Evolutionary conservation across 2,888 invertebrate species (phyloP), one percentile per base, ranked within the genome.

Genomic region (Incurvaria masculella): DNA sequence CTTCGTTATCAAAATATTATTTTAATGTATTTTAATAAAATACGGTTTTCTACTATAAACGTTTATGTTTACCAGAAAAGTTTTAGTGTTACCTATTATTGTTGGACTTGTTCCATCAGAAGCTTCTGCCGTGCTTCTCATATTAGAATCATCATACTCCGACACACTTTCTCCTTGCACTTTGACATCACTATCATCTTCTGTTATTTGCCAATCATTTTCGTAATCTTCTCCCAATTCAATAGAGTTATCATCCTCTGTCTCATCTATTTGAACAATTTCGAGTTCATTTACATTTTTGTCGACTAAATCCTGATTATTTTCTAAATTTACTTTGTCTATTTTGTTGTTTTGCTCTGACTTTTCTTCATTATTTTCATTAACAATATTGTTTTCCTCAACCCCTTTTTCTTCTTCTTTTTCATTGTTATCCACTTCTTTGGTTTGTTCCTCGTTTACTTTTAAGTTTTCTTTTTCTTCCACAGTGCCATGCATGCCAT

Each of bases 1-100:
- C 78, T 78, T 78, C 71, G 74, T 76, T 73, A 69, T 73, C 72
- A 78, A 78, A 76, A 78, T 70, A 76, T n/a, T n/a, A 76, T 65
- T 59, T 72, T 72, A 75, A 47, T 59, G 58, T 63, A 40, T 39
- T 47, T 44, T n/a, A 44, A 40, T 21, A 38, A 33, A 42, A 14
- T 47, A 19, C 63, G 63, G 61, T 61, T 64, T 63, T 56, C 59
- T 63, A 59, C 60, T 61, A 61, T 58, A 61, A 60, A 55, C 23
- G 59, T 61, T 63, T 70, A 69, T 60, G 61, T 58, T 68, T 68
- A 65, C 74, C 73, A 66, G 73, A 68, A 69, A 74, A 69, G 66
- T 66, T 62, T 64, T 65, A 51, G 59, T 59, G 63, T 68, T 71
- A 71, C 68, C 73, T 69, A 72, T 69, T 63, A 70, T 71, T 65